Evolutionary conservation across 2,888 invertebrate genomes (phyloP), one percentile per base, ranked within the genome.

Genomic region (Euzetes globulus): DNA sequence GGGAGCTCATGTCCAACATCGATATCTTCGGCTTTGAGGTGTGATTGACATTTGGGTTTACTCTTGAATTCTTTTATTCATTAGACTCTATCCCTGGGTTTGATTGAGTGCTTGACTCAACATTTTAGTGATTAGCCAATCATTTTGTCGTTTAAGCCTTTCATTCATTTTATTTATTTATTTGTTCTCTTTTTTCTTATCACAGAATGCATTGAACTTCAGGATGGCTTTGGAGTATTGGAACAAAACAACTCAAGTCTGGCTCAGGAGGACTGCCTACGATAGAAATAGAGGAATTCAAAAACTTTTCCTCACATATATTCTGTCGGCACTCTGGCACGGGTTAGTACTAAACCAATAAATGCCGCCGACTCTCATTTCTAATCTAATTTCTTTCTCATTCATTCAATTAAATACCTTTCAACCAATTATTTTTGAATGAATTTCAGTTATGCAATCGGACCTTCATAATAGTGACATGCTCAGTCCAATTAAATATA

Each of bases 311-410:
- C 86, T 89, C 76, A 95, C 95, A 11, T 96, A 93, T 83, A 85
- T 88, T 37, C 86, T 95, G 76, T 94, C 94, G 60, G 96, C 97
- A 25, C 83, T 97, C 73, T 99, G 99, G 98, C 98, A 99, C 84
- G 75, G 75, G 2, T 41, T 41, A 41, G 41, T 41, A 41, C 41
- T 41, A 33, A 6, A 33, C n/a, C 13, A 41, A 41, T 1, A 9
- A 41, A 13, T 41, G 41, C 9, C 11, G 13, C 41, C 13, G 1
- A 33, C 7, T 9, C 41, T 41, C 41, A 41, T 13, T 13, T 9
- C 1, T 41, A 41, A 41, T 41, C 13, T 13, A 11, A 41, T 41
- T 41, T 11, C 11, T 1, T 41, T 41, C 7, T 41, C 41, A 1
- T 1, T 33, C 7, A 33, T 33, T 33, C 4, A 33, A 7, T 33